Evolutionary conservation across 2,888 invertebrate genomes (phyloP).

Genomic region (Cenopis cana): DNA sequence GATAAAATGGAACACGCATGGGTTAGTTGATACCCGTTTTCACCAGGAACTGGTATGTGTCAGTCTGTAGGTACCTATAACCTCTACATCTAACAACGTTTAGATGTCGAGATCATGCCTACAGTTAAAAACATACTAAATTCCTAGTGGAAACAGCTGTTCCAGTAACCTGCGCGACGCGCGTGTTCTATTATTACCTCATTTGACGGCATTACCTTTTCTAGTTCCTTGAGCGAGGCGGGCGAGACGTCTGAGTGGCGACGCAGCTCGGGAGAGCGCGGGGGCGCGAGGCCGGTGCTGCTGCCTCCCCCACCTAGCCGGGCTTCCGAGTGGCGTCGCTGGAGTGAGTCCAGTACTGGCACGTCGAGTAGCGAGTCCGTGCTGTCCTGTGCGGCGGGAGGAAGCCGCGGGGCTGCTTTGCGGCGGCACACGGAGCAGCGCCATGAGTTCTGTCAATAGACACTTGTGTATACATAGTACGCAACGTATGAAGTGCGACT

Average conservation of each 20-base stretch:
- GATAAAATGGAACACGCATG: no score
- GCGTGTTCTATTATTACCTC: no score
- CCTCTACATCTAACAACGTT: no score
- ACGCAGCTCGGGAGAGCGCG: conserved; percentile 92
- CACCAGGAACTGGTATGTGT: no score
- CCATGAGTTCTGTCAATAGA: conserved; percentile 88
- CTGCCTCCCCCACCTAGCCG: conserved; percentile 82
- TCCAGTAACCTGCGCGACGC: no score
- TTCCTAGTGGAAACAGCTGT: no score
- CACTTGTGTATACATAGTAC: background rate
- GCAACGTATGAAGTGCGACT: background rate
- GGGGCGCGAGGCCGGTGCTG: conserved; percentile 90
- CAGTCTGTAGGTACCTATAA: no score
- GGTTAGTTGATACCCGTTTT: no score
- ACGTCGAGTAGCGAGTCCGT: conserved; percentile 93
- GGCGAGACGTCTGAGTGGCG: conserved; percentile 95
- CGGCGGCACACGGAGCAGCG: conserved; percentile 95
- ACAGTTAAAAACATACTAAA: no score
- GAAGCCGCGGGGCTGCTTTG: conserved; percentile 91
- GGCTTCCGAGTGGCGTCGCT: conserved; percentile 92
- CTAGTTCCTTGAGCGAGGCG: conserved; percentile 94
- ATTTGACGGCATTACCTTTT: conserved; percentile 86
- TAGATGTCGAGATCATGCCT: no score
- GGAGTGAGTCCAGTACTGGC: conserved; percentile 91
- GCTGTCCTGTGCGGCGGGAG: conserved; percentile 91